Evolutionary conservation across 2,888 invertebrate species (phyloP), one percentile per base, ranked within the genome.

Genomic region (Liodrosophila aerea): DNA sequence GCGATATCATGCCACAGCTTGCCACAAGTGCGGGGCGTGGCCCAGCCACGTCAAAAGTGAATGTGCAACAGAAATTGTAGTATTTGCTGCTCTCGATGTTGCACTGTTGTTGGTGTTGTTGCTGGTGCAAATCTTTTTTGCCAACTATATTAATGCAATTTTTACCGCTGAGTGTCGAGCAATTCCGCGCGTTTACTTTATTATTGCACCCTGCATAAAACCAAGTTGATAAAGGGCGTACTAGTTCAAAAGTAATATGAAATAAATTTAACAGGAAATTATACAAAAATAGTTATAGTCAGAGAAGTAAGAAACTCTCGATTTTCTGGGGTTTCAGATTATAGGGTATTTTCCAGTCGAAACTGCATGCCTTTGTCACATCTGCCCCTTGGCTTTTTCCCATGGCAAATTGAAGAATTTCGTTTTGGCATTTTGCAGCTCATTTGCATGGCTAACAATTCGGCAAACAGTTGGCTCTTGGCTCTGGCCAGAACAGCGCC

Each of bases 71-170:
- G 22, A 29, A 18, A 16, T 40, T 51, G 36, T 30, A 13, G 40
- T 11, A 56, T 56, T 49, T 54, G 56, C 30, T 34, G 50, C 18
- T 49, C 34, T 30, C 15, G 40, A 4, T 39, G 22, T 31, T 54
- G 41, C 13, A 34, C 7, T 29, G 8, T 29, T 7, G 8, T 29
- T 29, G 29, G 43, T 57, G 31, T 51, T 51, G 47, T 52, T 43
- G 36, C 15, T 47, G 60, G 58, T 40, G 36, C 72, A 71, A 77
- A 71, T 82, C 58, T 77, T 76, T 76, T 63, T 36, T 56, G 58
- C 69, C 61, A 76, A 58, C 65, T 73, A 73, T 76, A 76, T 83
- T 76, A 65, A 74, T 84, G 77, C 78, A 75, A 76, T 76, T 64
- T 57, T 56, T 40, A 47, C 57, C 52, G 59, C 56, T 75, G 62